Evolutionary conservation across 2,797 vertebrate species (phyloP), one percentile per base, ranked within the genome.

Genomic region (Dicrostonyx torquatus): DNA sequence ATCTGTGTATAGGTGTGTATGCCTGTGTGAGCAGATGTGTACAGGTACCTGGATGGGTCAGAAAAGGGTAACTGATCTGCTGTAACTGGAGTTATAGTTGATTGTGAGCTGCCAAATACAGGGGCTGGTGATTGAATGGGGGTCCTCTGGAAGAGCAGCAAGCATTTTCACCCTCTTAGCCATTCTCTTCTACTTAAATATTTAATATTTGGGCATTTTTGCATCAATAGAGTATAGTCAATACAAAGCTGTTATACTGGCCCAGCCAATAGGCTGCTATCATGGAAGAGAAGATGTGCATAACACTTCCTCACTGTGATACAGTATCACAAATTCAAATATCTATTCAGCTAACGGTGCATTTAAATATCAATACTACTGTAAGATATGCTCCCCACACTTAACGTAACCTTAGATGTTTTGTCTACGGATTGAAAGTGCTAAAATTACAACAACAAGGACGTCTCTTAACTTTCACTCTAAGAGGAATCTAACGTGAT

Each of bases 351-450:
- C 53, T 96, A 87, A 91, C 58, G 50, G 50, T 91, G 64, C 80
- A 87, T 91, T 96, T 96, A 96, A 97, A 95, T 75, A 95, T 93
- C 68, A 96, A 93, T 94, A 88, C 4, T 20, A 88, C 45, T 1
- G 29, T 64, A 96, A 92, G 55, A 80, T 62, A 34, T n/a, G 48
- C 26, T 96, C 96, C 88, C 34, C 58, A 96, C 53, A 95, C 15
- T 97, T 80, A 93, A 94, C n/a, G 11, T 66, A 48, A 53, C 62
- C 66, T 70, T 79, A 96, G 96, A 93, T 88, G n/a, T 93, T 95
- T 95, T 87, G 82, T 76, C 60, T 89, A 89, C 97, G 73, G 48
- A 96, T 95, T 91, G 91, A 97, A 91, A 97, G 76, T 90, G 79
- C 29, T 58, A 48, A 97, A 94, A 97, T 87, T 96, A 66, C 68